Evolutionary conservation across 2,888 invertebrate genomes (phyloP).

Genomic region (Penaeus monodon): DNA sequence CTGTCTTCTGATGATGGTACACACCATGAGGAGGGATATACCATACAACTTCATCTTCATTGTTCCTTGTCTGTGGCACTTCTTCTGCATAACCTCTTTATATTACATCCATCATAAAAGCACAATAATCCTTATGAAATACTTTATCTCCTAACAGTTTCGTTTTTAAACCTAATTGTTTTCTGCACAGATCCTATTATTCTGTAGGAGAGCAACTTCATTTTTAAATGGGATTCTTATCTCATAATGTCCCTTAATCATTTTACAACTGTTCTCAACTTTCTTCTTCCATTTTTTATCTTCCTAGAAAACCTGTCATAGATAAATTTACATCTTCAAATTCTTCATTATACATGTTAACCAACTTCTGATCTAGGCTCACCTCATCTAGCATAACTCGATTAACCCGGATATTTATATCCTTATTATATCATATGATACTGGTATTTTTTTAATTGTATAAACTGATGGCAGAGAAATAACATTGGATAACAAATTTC

Average conservation of each 20-base stretch:
- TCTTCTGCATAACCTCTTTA: background rate
- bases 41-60: background rate
- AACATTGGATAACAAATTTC: background rate
- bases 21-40: constrained; percentile 4
- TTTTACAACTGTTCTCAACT: background rate
- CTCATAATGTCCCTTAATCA: background rate
- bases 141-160: background rate
- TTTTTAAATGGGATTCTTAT: background rate
- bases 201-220: background rate
- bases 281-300: background rate
- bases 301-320: background rate
- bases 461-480: constrained; percentile 1
- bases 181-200: background rate
- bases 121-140: background rate
- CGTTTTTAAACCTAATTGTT: background rate
- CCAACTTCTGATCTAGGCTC: background rate
- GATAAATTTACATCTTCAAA: constrained; percentile 2
- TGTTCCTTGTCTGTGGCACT: background rate
- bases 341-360: background rate
- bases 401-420: background rate
- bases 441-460: background rate
- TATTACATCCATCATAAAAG: background rate
- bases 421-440: background rate
- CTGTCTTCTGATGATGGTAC: constrained; percentile 11
- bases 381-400: constrained; percentile 3